Evolutionary conservation across 2,888 invertebrate species (phyloP), one percentile per base, ranked within the genome.

Genomic region (Tenthredo amoena): DNA sequence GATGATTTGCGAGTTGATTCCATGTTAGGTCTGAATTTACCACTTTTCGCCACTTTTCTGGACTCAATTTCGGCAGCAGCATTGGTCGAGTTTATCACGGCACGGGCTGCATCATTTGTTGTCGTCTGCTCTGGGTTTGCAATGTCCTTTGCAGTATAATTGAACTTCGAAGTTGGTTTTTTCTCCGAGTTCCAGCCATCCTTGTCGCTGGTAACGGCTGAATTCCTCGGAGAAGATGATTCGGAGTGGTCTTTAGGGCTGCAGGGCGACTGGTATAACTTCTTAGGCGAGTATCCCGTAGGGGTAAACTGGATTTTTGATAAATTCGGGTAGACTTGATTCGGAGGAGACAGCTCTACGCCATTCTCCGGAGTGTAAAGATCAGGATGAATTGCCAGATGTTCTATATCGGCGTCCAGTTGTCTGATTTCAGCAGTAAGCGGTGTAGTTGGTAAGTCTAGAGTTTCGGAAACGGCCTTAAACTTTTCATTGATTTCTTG

Each of bases 1-100:
- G 34, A 85, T 18, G 71, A 85, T 84, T 89, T 87, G 40, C 90
- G 87, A 2, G 91, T 90, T 5, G 91, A 90, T 74, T 91, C 91
- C 79, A 91, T 87, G 40, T 89, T 87, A 4, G 89, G 89, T 7
- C 86, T 88, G 76, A 85, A 87, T 34, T 47, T 68, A 26, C 34
- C 34, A 31, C 40, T 81, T 21, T 58, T 40, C 10, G 18, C 40
- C 21, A 7, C 15, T 12, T 15, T 21, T 9, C 18, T 62, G 7
- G 81, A n/a, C 40, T 62, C 21, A n/a, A 31, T n/a, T 62, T 21
- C 21, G 7, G 1, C 26, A 21, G 31, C 26, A 15, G 10, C 18
- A 15, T 15, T 12, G 55, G 31, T 50, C n/a, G 77, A 55, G 15
- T 15, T 47, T 15, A 31, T 26, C 40, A 31, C 40, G 15, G 3